A percentile compares a stretch with the other conserved stretches of the same genome.
Conservation (phyloP, 2,888 invertebrate genomes). For the Ischnus inquisitorius region DNA sequence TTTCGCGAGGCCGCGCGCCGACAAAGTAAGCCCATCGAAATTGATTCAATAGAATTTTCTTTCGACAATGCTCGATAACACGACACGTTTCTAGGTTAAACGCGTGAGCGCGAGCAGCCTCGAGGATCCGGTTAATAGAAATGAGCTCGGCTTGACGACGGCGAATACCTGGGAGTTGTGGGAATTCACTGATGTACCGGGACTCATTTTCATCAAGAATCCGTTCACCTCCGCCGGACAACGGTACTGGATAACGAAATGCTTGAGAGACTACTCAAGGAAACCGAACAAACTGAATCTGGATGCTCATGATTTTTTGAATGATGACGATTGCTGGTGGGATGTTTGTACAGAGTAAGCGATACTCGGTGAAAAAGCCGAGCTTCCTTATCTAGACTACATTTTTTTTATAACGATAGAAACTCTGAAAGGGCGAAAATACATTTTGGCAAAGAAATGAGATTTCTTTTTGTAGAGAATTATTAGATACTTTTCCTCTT, state of each 20-base stretch:
- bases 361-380: constrained; percentile 70
- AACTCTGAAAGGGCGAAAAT: constrained; percentile 83
- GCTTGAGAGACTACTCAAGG: constrained; percentile 91
- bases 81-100: constrained; percentile 80
- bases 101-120: constrained; percentile 67
- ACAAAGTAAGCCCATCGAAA: constrained; percentile 72
- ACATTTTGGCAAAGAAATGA: not conserved
- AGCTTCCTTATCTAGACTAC: constrained; percentile 73
- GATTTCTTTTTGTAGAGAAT: not conserved
- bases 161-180: constrained; percentile 89
- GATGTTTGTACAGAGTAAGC: constrained; percentile 86
- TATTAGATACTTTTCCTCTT: too few species aligned
- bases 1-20: constrained; percentile 82
- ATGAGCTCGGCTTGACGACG: constrained; percentile 85
- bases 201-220: constrained; percentile 93
- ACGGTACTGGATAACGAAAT: constrained; percentile 93
- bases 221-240: constrained; percentile 93
- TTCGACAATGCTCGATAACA: not conserved
- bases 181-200: constrained; percentile 88
- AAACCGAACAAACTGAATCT: constrained; percentile 91
- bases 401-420: not conserved
- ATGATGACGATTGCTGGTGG: constrained; percentile 88
- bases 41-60: not conserved
- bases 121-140: constrained; percentile 14
- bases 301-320: constrained; percentile 86